Percentiles rank a stretch among this genome's conserved stretches.
phyloP scores from a whole-genome alignment of 2,797 vertebrate species.

The Danio tinwini region DNA sequence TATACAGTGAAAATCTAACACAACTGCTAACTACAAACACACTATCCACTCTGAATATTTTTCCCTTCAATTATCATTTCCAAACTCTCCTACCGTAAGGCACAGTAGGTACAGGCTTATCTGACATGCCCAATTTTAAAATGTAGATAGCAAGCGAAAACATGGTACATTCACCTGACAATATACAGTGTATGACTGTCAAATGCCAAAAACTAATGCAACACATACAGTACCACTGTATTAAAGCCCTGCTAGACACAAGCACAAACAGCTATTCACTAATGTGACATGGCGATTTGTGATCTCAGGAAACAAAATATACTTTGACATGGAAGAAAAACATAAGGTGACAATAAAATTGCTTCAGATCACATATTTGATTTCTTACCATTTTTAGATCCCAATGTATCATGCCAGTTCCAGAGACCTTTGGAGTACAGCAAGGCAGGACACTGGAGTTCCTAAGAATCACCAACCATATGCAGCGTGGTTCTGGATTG shows the following conservation, averaged over 20 bases:
- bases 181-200: constrained; percentile 12
- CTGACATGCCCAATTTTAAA: constrained; percentile 18
- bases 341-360: not conserved
- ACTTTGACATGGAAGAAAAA: not conserved
- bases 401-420: constrained; percentile 64
- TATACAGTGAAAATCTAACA: constrained; percentile 8
- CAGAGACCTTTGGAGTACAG: constrained; percentile 52
- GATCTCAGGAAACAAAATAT: constrained; percentile 35
- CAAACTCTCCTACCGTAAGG: constrained; percentile 63
- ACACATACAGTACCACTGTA: not conserved
- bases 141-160: constrained; percentile 32
- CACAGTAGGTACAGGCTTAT: constrained; percentile 48
- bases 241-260: not conserved
- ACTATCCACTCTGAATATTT: constrained; percentile 36
- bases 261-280: not conserved
- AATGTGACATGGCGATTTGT: not conserved
- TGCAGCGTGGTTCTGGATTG: constrained; percentile 87
- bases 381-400: constrained; percentile 72
- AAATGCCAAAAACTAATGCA: not conserved
- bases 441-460: constrained; percentile 56
- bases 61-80: constrained; percentile 56
- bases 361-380: not conserved
- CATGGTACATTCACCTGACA: not conserved
- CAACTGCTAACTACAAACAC: constrained; percentile 23
- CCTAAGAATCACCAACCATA: constrained; percentile 87